Evolutionary conservation across 2,113 vertebrate genomes (phyloP).

Genomic region (Arothron firmamentum): DNA sequence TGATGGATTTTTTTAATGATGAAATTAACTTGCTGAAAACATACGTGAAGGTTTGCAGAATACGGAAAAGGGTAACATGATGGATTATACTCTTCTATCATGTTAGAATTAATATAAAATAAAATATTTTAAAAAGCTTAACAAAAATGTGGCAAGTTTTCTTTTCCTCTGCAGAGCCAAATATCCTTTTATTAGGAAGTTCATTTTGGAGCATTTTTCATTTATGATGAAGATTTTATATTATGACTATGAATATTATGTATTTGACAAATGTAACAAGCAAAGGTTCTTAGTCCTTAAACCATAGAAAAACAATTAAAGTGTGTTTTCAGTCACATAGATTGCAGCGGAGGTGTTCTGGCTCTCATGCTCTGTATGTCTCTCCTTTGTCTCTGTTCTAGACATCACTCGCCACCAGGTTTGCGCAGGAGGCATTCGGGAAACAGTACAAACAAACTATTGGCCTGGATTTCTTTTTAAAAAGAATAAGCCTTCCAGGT

Average conservation of each 20-base stretch:
- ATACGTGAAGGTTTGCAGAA: not conserved
- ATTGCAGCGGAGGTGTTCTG: slow-evolving; percentile 16
- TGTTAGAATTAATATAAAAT: slow-evolving; percentile 38
- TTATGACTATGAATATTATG: slow-evolving; percentile 1
- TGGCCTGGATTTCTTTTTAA: slow-evolving; percentile 99
- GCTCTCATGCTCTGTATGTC: slow-evolving; percentile 35
- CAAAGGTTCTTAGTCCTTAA: not conserved
- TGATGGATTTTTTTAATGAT: slow-evolving; percentile 43
- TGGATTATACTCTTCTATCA: slow-evolving; percentile 23
- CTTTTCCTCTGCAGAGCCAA: slow-evolving; percentile 20
- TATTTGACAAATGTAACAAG: slow-evolving; percentile 11
- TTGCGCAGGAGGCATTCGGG: slow-evolving; percentile 98
- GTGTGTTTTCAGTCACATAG: slow-evolving; percentile 11
- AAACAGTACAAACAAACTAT: slow-evolving; percentile 99
- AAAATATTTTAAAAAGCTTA: slow-evolving; percentile 33
- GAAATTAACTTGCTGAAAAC: slow-evolving; percentile 21
- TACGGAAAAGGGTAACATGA: not conserved
- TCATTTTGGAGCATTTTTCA: slow-evolving; percentile 38
- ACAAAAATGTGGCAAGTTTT: slow-evolving; percentile 27
- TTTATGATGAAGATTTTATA: not conserved
- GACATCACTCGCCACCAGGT: slow-evolving; percentile 93
- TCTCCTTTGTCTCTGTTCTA: slow-evolving; percentile 73
- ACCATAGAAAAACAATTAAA: slow-evolving; percentile 21
- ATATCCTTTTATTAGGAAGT: slow-evolving; percentile 35
- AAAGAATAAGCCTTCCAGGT: slow-evolving; percentile 97